Conservation (phyloP, 2,113 vertebrate species). For the Dinomys branickii region DNA sequence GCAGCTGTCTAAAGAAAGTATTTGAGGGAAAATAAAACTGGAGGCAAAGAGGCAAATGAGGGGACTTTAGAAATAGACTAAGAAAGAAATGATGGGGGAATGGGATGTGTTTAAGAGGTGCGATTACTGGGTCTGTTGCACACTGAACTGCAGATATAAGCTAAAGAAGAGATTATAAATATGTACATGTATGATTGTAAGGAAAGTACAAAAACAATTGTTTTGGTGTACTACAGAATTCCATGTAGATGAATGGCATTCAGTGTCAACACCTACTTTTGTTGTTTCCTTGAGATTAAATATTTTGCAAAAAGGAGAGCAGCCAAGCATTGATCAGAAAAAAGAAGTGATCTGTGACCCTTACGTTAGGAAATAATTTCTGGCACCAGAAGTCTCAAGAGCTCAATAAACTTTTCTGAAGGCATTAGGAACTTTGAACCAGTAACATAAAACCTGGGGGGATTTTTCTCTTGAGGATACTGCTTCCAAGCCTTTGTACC, state of each 20-base stretch:
- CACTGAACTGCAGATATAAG: neutral
- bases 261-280: neutral
- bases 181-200: neutral
- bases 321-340: neutral
- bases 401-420: neutral
- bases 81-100: neutral
- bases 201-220: neutral
- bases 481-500: neutral
- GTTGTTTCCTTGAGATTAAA: neutral
- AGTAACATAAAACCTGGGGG: neutral
- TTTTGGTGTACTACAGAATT: neutral
- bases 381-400: neutral
- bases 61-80: neutral
- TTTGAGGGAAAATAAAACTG: neutral
- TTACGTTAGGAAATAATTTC: constrained; percentile 14
- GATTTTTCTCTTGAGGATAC: neutral
- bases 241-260: neutral
- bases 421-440: neutral
- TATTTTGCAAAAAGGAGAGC: neutral
- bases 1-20: neutral
- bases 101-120: neutral
- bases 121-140: neutral
- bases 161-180: neutral
- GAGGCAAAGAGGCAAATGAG: constrained; percentile 10
- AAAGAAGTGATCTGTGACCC: neutral